Evolutionary conservation across 1,140 invertebrate genomes (phyloP).

Genomic region (Periplaneta americana): DNA sequence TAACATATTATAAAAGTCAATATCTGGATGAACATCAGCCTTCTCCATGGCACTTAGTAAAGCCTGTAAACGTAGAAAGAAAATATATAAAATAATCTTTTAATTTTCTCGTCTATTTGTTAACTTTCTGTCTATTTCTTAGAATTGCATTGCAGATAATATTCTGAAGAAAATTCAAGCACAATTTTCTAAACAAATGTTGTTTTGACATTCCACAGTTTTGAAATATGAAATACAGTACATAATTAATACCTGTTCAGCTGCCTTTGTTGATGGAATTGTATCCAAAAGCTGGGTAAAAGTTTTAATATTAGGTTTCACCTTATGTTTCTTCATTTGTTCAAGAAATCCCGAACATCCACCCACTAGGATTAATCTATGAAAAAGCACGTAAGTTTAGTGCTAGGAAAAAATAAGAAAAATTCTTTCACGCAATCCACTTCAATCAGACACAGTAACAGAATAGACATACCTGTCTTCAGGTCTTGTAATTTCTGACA

Average conservation of each 20-base stretch:
- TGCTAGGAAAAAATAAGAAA: background rate
- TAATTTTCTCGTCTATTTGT: too few relatives aligned
- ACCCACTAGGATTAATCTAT: slow-evolving; percentile 66
- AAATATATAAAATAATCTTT: background rate
- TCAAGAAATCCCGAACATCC: slow-evolving; percentile 66
- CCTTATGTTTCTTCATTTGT: slow-evolving; percentile 58
- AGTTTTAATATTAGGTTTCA: slow-evolving; percentile 71
- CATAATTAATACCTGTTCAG: slow-evolving; percentile 63
- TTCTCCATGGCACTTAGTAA: slow-evolving; percentile 53
- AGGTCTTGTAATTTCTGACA: slow-evolving; percentile 11
- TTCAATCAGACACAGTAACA: background rate
- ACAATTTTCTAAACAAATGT: too few relatives aligned
- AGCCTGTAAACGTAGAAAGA: slow-evolving; percentile 32
- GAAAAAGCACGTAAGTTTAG: background rate
- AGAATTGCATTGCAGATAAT: too few relatives aligned
- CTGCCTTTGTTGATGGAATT: slow-evolving; percentile 54
- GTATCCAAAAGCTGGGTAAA: slow-evolving; percentile 69
- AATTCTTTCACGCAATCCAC: background rate
- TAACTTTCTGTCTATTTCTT: too few relatives aligned
- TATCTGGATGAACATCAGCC: slow-evolving; percentile 57
- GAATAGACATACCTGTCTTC: slow-evolving; percentile 17
- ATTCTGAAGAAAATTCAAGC: too few relatives aligned
- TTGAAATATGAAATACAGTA: too few relatives aligned
- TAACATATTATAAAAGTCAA: slow-evolving; percentile 79
- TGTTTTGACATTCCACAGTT: too few relatives aligned